Percentiles rank a stretch among this genome's conserved stretches.
phyloP scores from a whole-genome alignment of 2,888 invertebrate species.

The Pandemis heparana region DNA sequence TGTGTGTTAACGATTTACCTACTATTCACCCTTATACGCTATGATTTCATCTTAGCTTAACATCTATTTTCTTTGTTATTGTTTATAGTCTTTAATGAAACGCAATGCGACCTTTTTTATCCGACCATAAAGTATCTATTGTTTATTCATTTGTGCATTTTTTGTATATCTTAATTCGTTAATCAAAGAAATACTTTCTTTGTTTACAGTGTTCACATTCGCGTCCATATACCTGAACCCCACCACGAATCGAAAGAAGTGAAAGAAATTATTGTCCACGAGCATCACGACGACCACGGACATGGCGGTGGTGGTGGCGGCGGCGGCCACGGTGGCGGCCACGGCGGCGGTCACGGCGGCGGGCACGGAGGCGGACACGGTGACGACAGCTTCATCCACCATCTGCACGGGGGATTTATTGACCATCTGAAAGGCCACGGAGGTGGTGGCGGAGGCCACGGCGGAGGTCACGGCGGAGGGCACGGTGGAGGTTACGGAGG shows the following conservation, averaged over 20 bases:
- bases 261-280: constrained; percentile 69
- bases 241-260: constrained; percentile 80
- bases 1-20: constrained; percentile 65
- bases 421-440: constrained; percentile 58
- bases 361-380: constrained; percentile 51
- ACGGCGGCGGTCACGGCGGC: constrained; percentile 55
- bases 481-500: constrained; percentile 47
- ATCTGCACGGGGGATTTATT: constrained; percentile 66
- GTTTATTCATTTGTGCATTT: neutral
- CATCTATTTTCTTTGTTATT: constrained; percentile 65
- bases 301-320: constrained; percentile 61
- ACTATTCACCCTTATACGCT: constrained; percentile 58
- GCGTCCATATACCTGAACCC: constrained; percentile 83
- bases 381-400: constrained; percentile 57
- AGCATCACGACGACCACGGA: constrained; percentile 68
- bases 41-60: constrained; percentile 67
- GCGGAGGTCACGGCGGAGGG: constrained; percentile 53
- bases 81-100: constrained; percentile 44
- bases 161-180: constrained; percentile 12
- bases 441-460: constrained; percentile 41
- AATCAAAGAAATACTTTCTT: constrained; percentile 42
- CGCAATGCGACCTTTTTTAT: constrained; percentile 42
- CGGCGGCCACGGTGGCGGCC: constrained; percentile 54
- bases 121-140: constrained; percentile 12
- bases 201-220: constrained; percentile 84